Evolutionary conservation across 1,140 invertebrate species (phyloP).

Genomic region (Leptinotarsa lineolata): DNA sequence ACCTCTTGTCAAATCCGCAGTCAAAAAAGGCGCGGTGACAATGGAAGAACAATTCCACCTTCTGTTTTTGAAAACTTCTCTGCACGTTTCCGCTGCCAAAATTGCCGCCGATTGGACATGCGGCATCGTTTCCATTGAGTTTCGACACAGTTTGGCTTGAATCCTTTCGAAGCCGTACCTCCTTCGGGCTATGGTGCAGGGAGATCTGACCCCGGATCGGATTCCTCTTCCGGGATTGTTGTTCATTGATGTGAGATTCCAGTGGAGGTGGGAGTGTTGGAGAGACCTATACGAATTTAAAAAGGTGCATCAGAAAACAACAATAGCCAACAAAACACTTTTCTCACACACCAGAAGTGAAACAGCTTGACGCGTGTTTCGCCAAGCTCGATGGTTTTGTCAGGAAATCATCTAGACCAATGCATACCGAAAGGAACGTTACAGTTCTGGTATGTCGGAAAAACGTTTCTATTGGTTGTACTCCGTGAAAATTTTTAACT

Average conservation of each 20-base stretch:
- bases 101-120: constrained; percentile 73
- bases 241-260: constrained; percentile 49
- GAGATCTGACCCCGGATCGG: constrained; percentile 49
- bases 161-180: constrained; percentile 52
- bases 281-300: constrained; percentile 44
- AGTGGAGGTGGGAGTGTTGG: constrained; percentile 52
- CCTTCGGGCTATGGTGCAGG: constrained; percentile 48
- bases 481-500: too few relatives aligned
- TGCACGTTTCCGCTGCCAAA: constrained; percentile 71
- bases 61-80: constrained; percentile 70
- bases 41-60: constrained; percentile 88
- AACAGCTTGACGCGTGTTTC: too few relatives aligned
- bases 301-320: too few relatives aligned
- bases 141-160: constrained; percentile 52
- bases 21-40: constrained; percentile 69
- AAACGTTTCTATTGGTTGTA: too few relatives aligned
- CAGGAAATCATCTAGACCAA: too few relatives aligned
- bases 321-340: too few relatives aligned
- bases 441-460: too few relatives aligned
- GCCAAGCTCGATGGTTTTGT: too few relatives aligned
- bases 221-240: constrained; percentile 48
- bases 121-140: constrained; percentile 67
- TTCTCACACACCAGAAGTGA: too few relatives aligned
- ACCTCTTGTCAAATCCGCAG: constrained; percentile 79
- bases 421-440: too few relatives aligned